These are phyloP conservation scores for Chrysomallon squamiferum DNA, from an alignment of 1,140 invertebrate genomes.

Conservation along the genomic window DNA sequence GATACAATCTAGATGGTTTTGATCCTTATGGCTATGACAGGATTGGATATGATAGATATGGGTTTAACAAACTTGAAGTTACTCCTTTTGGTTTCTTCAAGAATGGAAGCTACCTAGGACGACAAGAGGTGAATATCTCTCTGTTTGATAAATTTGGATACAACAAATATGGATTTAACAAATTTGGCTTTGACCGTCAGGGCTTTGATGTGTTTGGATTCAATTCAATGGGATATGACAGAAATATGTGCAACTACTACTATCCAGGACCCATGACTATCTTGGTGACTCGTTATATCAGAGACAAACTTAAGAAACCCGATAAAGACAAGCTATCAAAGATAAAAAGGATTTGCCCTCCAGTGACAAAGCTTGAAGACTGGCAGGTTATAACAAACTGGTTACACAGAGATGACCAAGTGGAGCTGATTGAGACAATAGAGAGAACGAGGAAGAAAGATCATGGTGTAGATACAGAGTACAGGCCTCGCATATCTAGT, in stretches of 20 bases:
- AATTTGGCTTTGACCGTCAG: conserved; percentile 45
- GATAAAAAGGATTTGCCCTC: conserved; percentile 46
- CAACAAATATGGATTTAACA: conserved; percentile 47
- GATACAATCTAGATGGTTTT: conserved; percentile 50
- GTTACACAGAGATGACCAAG: conserved; percentile 40
- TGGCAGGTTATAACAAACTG: conserved; percentile 45
- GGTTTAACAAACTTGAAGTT: conserved; percentile 39
- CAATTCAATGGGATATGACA: conserved; percentile 40
- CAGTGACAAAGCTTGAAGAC: conserved; percentile 28
- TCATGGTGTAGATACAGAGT: conserved; percentile 14
- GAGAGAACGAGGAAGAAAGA: conserved; percentile 23
- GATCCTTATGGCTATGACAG: conserved; percentile 43
- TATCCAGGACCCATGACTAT: conserved; percentile 44
- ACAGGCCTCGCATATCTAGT: conserved; percentile 27
- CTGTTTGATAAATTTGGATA: conserved; percentile 45
- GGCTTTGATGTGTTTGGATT: conserved; percentile 55
- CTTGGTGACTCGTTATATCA: conserved; percentile 37
- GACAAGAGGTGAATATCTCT: conserved; percentile 13
- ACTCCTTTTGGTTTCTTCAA: conserved; percentile 40
- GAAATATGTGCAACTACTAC: conserved; percentile 41
- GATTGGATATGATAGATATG: conserved; percentile 51
- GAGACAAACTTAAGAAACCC: conserved; percentile 32
- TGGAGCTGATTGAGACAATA: conserved; percentile 32
- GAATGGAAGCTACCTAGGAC: conserved; percentile 27
- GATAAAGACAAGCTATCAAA: conserved; percentile 37